A percentile compares a stretch with the other conserved stretches of the same genome.
Evolutionary conservation across 1,140 invertebrate species (phyloP).

Genomic region (Aphaenogaster rudis): DNA sequence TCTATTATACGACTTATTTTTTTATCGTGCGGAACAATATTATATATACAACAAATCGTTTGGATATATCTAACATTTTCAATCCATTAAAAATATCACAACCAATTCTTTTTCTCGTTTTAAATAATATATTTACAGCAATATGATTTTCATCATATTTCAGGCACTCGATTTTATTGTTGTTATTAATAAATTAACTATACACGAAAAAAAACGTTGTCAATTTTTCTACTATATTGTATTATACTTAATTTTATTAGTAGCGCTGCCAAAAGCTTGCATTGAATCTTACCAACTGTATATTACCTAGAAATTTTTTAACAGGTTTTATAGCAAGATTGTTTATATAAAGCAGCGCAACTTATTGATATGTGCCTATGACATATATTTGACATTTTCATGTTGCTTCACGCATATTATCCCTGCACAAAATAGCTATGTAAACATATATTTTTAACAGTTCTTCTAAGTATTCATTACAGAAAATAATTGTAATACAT

Average conservation of each 20-base stretch:
- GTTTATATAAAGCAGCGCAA: background rate
- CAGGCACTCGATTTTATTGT: too few relatives aligned
- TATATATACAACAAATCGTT: background rate
- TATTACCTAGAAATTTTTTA: background rate
- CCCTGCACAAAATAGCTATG: background rate
- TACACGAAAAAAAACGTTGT: background rate
- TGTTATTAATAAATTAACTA: background rate
- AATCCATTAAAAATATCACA: background rate
- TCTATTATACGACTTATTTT: background rate
- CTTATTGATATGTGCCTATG: conserved; percentile 51
- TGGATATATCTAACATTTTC: background rate
- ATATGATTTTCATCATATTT: background rate
- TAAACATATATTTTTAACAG: background rate
- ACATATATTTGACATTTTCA: conserved; percentile 61
- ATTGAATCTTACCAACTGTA: background rate
- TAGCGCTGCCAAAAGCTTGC: background rate
- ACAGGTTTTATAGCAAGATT: background rate
- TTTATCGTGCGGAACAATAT: background rate
- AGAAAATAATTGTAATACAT: background rate
- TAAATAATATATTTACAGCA: background rate
- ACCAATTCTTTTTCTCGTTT: background rate
- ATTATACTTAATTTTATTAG: background rate
- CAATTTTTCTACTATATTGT: background rate
- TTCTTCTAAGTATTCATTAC: background rate
- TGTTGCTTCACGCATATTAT: conserved; percentile 2